Conservation (phyloP, 37 sponge, comb jelly and placozoan species). For the Diacarnus erythraeanus region DNA sequence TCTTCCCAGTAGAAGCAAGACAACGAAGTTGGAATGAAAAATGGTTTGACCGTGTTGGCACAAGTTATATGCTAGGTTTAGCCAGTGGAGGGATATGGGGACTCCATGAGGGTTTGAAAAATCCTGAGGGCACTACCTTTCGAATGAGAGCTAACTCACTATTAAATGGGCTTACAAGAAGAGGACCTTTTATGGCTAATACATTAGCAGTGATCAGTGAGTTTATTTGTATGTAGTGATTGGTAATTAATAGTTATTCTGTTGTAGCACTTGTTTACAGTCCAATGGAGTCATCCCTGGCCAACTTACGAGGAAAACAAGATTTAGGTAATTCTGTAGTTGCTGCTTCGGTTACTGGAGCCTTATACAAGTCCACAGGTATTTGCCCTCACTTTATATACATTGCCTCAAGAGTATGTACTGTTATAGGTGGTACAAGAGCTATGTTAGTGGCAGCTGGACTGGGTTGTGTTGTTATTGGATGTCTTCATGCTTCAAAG, state of each 20-base stretch:
- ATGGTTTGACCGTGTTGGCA: slow-evolving; percentile 68
- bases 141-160: slow-evolving; percentile 52
- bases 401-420: background rate
- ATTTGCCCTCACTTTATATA: background rate
- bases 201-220: slow-evolving; percentile 69
- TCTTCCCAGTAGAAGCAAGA: slow-evolving; percentile 72
- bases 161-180: slow-evolving; percentile 63
- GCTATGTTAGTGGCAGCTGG: slow-evolving; percentile 49
- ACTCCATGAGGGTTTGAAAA: slow-evolving; percentile 52
- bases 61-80: slow-evolving; percentile 59
- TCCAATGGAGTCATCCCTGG: slow-evolving; percentile 49
- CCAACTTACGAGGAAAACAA: slow-evolving; percentile 43
- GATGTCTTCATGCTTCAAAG: background rate
- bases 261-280: slow-evolving; percentile 69
- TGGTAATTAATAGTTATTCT: background rate
- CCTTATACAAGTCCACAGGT: slow-evolving; percentile 74
- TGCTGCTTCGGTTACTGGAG: slow-evolving; percentile 74
- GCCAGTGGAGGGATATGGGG: slow-evolving; percentile 71
- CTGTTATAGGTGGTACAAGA: slow-evolving; percentile 43
- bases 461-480: slow-evolving; percentile 55
- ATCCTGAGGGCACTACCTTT: slow-evolving; percentile 20
- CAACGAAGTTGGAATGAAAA: slow-evolving; percentile 57
- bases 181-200: slow-evolving; percentile 81
- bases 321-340: slow-evolving; percentile 57
- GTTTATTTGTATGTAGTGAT: background rate